phyloP scores from a whole-genome alignment of 2,113 vertebrate genomes.

The Gobio gobio region DNA sequence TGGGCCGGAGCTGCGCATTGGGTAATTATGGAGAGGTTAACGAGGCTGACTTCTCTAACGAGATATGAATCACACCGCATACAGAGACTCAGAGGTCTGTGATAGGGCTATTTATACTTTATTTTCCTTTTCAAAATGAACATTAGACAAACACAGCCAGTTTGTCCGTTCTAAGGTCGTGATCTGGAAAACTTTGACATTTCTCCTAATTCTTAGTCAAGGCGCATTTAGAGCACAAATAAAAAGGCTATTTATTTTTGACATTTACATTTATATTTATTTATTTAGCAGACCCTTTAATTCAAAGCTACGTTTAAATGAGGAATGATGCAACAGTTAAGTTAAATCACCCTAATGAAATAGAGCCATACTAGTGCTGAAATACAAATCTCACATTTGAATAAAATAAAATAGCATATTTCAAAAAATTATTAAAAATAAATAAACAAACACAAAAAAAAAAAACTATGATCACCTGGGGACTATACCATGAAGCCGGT shows the following conservation, averaged over 20 bases:
- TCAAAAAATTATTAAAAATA: no score
- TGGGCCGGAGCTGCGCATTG: constrained; percentile 3
- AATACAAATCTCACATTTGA: not conserved
- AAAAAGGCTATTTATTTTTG: constrained; percentile 7
- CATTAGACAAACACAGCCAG: not conserved
- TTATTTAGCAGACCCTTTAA: not conserved
- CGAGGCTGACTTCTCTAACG: constrained; percentile 46
- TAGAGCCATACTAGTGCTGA: not conserved
- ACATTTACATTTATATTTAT: constrained; percentile 10
- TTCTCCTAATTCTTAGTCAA: not conserved
- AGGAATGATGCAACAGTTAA: not conserved
- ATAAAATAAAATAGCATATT: not conserved
- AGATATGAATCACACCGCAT: constrained; percentile 42
- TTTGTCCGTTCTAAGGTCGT: not conserved
- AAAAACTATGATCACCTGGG: not conserved
- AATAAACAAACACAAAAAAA: no score
- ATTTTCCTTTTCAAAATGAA: constrained; percentile 17
- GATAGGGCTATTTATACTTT: constrained; percentile 2
- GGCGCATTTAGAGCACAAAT: not conserved
- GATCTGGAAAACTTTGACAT: not conserved
- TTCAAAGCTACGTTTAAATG: not conserved
- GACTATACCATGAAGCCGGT: no score
- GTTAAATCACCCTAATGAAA: not conserved
- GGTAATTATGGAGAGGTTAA: constrained; percentile 56
- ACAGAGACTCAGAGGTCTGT: constrained; percentile 19